A percentile compares a stretch with the other conserved stretches of the same genome.
These are phyloP conservation scores for Epinephelus moara DNA, from an alignment of 2,113 vertebrate species.

Conservation along the genomic window DNA sequence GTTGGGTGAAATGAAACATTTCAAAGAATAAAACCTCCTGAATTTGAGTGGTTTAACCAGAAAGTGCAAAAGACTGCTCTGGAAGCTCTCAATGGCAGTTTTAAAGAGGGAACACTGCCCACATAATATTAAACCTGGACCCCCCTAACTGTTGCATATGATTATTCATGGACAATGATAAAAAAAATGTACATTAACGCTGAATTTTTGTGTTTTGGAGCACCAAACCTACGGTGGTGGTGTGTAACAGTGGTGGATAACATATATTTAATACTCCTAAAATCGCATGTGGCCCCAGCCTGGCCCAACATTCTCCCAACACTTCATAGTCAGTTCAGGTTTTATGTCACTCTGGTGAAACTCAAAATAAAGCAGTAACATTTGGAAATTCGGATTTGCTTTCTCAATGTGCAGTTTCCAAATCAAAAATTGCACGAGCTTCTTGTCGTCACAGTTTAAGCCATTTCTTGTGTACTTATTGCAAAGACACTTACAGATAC, in stretches of 20 bases:
- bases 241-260: too few relatives aligned
- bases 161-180: too few relatives aligned
- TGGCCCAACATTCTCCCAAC: neutral
- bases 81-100: neutral
- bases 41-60: neutral
- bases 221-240: too few relatives aligned
- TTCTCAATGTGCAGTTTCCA: neutral
- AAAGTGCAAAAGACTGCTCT: too few relatives aligned
- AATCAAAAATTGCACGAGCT: neutral
- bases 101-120: neutral
- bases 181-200: too few relatives aligned
- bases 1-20: neutral
- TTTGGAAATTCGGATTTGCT: neutral
- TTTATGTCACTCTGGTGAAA: neutral
- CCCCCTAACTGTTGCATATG: neutral
- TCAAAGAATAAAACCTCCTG: neutral
- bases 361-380: neutral
- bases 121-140: neutral
- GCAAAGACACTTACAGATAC: neutral
- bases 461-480: neutral
- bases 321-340: neutral
- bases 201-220: too few relatives aligned
- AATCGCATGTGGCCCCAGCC: too few relatives aligned
- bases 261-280: too few relatives aligned
- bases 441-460: neutral